These are phyloP conservation scores for Hycleus phaleratus DNA, from an alignment of 1,140 invertebrate species.

Conservation along the genomic window DNA sequence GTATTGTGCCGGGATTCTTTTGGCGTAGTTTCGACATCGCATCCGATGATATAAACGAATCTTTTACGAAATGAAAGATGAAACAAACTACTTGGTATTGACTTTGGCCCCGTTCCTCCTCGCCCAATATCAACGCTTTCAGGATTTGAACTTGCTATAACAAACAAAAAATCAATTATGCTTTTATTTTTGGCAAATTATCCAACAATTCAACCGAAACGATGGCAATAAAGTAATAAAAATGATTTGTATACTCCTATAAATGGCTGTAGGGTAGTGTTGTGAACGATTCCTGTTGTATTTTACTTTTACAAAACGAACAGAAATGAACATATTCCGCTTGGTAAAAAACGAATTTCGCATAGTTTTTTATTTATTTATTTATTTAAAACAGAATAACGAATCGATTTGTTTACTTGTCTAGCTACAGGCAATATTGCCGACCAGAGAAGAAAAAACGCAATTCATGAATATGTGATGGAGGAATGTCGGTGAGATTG, in stretches of 20 bases:
- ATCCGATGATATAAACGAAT: slow-evolving; percentile 91
- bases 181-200: neutral
- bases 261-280: neutral
- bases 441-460: too few relatives aligned
- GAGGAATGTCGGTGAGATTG: too few relatives aligned
- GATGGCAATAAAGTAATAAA: neutral
- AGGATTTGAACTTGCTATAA: slow-evolving; percentile 86
- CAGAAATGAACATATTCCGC: too few relatives aligned
- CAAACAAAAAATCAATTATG: neutral
- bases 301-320: too few relatives aligned
- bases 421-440: too few relatives aligned
- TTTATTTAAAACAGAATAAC: too few relatives aligned
- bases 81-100: slow-evolving; percentile 90
- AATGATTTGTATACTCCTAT: neutral
- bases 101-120: slow-evolving; percentile 84
- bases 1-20: slow-evolving; percentile 56
- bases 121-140: slow-evolving; percentile 85
- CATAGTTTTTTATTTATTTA: too few relatives aligned
- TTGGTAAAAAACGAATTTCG: too few relatives aligned
- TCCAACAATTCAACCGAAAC: neutral
- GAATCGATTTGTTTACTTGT: too few relatives aligned
- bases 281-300: neutral
- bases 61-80: slow-evolving; percentile 79
- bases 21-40: slow-evolving; percentile 96
- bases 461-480: too few relatives aligned